phyloP scores from a whole-genome alignment of 2,113 vertebrate genomes.

The Microtus oregoni region DNA sequence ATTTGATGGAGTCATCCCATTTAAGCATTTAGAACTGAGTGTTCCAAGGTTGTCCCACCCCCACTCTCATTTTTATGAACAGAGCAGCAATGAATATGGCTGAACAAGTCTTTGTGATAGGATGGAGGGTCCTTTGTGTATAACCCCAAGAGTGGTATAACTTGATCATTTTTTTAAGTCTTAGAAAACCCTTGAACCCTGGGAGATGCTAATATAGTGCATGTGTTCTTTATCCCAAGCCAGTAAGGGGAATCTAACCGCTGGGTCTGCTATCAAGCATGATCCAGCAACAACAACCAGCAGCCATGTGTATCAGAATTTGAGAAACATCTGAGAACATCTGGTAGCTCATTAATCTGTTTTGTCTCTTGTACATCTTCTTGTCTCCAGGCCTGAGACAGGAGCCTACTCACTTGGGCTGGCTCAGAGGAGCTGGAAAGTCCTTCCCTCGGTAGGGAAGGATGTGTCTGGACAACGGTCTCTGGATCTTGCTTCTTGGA shows the following conservation, averaged over 20 bases:
- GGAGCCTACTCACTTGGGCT: slow-evolving; percentile 15
- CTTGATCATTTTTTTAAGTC: neutral
- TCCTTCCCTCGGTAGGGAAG: neutral
- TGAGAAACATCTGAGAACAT: slow-evolving; percentile 75
- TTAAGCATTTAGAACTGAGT: neutral
- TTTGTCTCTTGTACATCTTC: slow-evolving; percentile 70
- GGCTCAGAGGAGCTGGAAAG: slow-evolving; percentile 66
- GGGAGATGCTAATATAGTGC: slow-evolving; percentile 28
- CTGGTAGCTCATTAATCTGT: slow-evolving; percentile 70
- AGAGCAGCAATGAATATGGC: neutral
- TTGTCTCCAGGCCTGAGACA: slow-evolving; percentile 58
- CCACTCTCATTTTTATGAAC: neutral
- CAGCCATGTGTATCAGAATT: slow-evolving; percentile 55
- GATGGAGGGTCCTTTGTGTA: neutral
- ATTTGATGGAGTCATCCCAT: neutral
- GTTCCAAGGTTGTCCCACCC: neutral
- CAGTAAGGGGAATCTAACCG: slow-evolving; percentile 2
- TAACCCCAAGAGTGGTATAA: neutral
- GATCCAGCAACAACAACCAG: slow-evolving; percentile 21
- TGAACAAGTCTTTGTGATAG: neutral
- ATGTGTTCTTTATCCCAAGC: slow-evolving; percentile 51
- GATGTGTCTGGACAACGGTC: slow-evolving; percentile 38
- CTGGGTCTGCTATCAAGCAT: slow-evolving; percentile 61
- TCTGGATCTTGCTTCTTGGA: neutral
- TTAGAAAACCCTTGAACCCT: slow-evolving; percentile 39